Conservation (phyloP, 2,888 invertebrate species). For the Hemicrepidius hirtus region DNA sequence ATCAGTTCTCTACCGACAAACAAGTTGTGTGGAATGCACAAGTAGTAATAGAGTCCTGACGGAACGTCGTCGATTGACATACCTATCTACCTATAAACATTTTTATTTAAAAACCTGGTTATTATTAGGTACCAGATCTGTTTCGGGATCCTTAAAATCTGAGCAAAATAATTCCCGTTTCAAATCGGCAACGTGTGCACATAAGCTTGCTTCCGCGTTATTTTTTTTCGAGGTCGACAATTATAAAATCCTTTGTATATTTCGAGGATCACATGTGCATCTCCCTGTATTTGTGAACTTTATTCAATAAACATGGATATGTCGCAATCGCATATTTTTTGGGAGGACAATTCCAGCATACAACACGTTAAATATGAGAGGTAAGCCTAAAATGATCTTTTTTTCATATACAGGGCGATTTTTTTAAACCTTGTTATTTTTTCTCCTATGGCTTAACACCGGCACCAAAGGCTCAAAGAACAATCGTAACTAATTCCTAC, state of each 20-base stretch:
- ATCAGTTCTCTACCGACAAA: constrained; percentile 62
- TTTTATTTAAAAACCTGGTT: neutral
- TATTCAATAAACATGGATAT: constrained; percentile 54
- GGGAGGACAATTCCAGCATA: constrained; percentile 74
- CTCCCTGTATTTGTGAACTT: neutral
- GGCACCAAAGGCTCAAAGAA: too few relatives aligned
- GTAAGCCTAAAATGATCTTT: constrained; percentile 65
- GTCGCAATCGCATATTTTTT: constrained; percentile 73
- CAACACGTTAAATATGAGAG: constrained; percentile 75
- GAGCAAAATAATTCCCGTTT: neutral
- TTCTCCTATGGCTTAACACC: too few relatives aligned
- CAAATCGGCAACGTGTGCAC: neutral
- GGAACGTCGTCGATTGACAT: constrained; percentile 2
- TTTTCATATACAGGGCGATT: neutral
- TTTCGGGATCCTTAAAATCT: neutral
- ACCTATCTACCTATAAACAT: neutral
- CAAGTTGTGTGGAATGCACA: constrained; percentile 35
- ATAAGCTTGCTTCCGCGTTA: constrained; percentile 18
- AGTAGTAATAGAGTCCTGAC: neutral
- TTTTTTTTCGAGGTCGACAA: neutral
- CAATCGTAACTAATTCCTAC: too few relatives aligned
- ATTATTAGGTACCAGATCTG: neutral
- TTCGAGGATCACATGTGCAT: neutral
- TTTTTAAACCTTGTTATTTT: neutral
- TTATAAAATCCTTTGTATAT: neutral